Base-by-base conservation (phyloP, 2,113 vertebrate genomes). In the Oryzias woworae region DNA sequence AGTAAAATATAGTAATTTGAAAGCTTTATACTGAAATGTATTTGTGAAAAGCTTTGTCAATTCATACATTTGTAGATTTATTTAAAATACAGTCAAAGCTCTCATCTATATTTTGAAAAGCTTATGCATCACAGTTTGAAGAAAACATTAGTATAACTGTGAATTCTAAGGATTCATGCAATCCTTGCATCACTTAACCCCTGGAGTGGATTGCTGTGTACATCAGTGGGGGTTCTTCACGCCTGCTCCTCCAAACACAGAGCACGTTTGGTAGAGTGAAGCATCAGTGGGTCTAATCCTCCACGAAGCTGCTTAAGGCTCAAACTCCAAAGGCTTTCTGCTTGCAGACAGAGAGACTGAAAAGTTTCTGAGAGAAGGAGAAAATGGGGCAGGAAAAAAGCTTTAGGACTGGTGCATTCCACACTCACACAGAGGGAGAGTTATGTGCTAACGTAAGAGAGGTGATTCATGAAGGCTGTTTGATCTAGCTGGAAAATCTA, bases 401-500 rank as follows among this genome's bases (percentile, higher is more conserved):
- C 63, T 66, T 57, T 58, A 22, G 41, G 22, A 13, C 31, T 26
- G 23, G 22, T 45, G 0, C 24, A 17, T 20, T 23, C 20, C n/a
- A 41, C 57, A 13, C 15, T 3, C 23, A 20, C 44, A 2, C 36
- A 41, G 22, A 43, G 17, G 24, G 53, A 52, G 53, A 15, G 23
- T 44, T 49, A 53, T 36, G 69, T 77, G 47, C 63, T 69, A 24
- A 42, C 55, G 55, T 41, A 60, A 52, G 65, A 18, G 46, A 31
- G 18, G 36, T 18, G 61, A 58, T 63, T 57, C 16, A 45, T 57
- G 53, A 26, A 42, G 57, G 71, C 52, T 12, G 51, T 75, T 16
- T 31, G 66, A 78, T 76, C 56, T 58, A 71, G 71, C 59, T 67
- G 65, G 66, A 66, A 64, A 66, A 44, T 69, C 52, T 48, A 42